phyloP scores from a whole-genome alignment of 1,140 invertebrate species.

The Chionoecetes opilio region DNA sequence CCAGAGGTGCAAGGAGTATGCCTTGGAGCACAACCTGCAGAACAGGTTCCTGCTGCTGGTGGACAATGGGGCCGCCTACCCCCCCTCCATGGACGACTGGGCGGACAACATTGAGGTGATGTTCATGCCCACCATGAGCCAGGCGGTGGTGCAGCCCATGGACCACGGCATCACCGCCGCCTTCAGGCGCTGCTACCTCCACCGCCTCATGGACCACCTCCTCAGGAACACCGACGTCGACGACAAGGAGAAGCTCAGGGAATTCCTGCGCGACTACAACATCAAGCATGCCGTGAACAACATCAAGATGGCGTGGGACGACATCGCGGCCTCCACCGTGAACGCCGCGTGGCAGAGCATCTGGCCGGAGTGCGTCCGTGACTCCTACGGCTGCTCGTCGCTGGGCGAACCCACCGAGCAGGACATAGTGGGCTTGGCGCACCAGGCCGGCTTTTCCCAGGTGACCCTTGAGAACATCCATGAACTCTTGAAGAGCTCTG shows the following conservation, averaged over 20 bases:
- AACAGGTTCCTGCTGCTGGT: slow-evolving; percentile 46
- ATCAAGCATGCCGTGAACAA: background rate
- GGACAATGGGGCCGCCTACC: background rate
- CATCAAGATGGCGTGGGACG: slow-evolving; percentile 39
- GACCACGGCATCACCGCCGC: background rate
- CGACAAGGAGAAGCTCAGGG: background rate
- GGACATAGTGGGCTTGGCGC: background rate
- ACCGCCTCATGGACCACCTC: background rate
- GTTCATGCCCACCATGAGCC: background rate
- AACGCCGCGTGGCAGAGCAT: background rate
- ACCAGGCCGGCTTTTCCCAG: background rate
- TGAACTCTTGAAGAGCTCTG: background rate
- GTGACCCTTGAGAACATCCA: background rate
- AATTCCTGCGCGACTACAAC: background rate
- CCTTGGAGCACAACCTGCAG: background rate
- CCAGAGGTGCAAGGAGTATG: background rate
- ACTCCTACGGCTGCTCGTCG: background rate
- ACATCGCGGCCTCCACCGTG: background rate
- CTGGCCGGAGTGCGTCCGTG: background rate
- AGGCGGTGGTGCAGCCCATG: background rate
- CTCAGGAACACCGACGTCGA: background rate
- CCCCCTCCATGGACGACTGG: slow-evolving; percentile 33
- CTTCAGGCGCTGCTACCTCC: slow-evolving; percentile 5
- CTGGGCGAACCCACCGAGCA: background rate
- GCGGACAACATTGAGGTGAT: slow-evolving; percentile 46